These are phyloP conservation scores for Zootermopsis nevadensis DNA, from an alignment of 2,888 invertebrate genomes.

Conservation along the genomic window DNA sequence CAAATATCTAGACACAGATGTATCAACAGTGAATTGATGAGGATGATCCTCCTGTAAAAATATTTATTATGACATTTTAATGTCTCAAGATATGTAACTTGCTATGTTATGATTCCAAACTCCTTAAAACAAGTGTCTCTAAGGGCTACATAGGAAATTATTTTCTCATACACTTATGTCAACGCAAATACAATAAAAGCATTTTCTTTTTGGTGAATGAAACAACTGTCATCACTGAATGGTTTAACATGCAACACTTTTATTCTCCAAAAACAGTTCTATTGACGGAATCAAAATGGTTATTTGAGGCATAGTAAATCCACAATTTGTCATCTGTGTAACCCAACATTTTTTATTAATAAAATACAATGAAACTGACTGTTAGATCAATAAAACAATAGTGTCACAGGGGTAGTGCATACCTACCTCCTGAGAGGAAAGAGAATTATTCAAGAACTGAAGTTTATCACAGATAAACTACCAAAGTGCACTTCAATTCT, in stretches of 20 bases:
- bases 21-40: background rate
- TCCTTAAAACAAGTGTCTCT: background rate
- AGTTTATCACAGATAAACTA: constrained; percentile 39
- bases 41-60: background rate
- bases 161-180: background rate
- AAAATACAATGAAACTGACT: background rate
- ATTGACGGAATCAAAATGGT: background rate
- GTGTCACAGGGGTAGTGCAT: background rate
- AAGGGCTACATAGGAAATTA: background rate
- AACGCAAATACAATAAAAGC: background rate
- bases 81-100: background rate
- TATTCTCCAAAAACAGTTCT: background rate
- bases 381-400: background rate
- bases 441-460: constrained; percentile 19
- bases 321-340: background rate
- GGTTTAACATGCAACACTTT: background rate
- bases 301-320: background rate
- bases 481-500: constrained; percentile 24
- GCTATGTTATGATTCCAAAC: background rate
- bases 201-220: background rate
- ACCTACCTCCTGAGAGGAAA: background rate
- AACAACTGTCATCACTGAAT: background rate
- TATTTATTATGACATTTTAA: background rate
- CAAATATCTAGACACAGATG: background rate
- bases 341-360: background rate